A percentile compares a stretch with the other conserved stretches of the same genome.
These are phyloP conservation scores for Poecile atricapillus DNA, from an alignment of 2,113 vertebrate species.

Conservation along the genomic window DNA sequence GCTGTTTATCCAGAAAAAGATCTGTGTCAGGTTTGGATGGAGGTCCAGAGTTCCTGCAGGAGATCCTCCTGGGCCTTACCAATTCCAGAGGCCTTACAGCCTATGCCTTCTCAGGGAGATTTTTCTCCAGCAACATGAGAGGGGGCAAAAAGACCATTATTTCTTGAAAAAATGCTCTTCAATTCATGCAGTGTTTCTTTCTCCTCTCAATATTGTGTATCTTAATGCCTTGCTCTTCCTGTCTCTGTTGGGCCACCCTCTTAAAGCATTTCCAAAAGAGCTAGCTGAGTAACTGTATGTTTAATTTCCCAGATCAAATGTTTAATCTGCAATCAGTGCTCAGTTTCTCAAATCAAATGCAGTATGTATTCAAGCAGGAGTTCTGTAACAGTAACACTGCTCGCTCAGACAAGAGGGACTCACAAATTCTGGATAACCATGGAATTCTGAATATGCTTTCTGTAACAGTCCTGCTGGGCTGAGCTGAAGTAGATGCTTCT, in stretches of 20 bases:
- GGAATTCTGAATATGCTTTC: neutral
- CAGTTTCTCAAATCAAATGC: neutral
- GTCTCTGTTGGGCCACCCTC: neutral
- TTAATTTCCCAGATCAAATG: neutral
- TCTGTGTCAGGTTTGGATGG: neutral
- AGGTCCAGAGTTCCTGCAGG: neutral
- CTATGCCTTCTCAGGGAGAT: neutral
- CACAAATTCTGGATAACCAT: neutral
- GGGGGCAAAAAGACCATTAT: neutral
- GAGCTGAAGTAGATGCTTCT: neutral
- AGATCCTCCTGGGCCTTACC: neutral
- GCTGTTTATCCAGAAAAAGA: neutral
- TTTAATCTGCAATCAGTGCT: neutral
- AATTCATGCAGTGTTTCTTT: fast-evolving
- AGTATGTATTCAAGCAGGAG: neutral
- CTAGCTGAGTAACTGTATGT: neutral
- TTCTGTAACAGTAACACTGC: neutral
- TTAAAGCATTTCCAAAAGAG: neutral
- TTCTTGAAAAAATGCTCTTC: neutral
- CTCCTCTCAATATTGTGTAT: neutral
- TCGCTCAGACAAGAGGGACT: neutral
- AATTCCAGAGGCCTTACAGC: neutral
- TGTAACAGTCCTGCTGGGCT: neutral
- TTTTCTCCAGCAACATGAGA: neutral
- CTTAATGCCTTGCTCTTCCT: neutral